phyloP scores from a whole-genome alignment of 2,113 vertebrate species.

The Actinemys pallida region DNA sequence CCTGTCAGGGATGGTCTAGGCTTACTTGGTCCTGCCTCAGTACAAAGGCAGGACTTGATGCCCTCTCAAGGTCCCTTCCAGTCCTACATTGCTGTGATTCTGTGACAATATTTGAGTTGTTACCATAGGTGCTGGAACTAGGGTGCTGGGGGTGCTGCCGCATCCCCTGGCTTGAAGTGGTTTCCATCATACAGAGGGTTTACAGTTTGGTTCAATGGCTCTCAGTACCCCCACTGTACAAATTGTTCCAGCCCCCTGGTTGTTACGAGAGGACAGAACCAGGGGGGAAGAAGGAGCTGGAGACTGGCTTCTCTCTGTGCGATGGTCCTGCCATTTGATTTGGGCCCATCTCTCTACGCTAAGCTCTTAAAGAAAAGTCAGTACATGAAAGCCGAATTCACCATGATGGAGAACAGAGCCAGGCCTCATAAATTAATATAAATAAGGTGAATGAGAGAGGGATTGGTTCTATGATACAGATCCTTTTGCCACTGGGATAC shows the following conservation, averaged over 20 bases:
- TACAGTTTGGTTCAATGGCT: no score
- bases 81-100: background rate
- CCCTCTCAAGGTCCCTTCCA: background rate
- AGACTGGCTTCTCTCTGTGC: background rate
- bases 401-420: accelerated
- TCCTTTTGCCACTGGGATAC: background rate
- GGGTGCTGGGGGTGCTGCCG: no score
- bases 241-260: no score
- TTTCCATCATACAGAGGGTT: no score
- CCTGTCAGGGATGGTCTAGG: background rate
- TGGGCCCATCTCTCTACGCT: background rate
- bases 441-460: background rate
- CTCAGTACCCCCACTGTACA: no score
- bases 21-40: no score
- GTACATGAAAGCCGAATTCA: accelerated
- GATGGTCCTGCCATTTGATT: background rate
- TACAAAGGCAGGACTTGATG: background rate
- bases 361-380: accelerated
- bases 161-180: no score
- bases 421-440: background rate
- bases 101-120: background rate
- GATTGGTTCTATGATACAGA: background rate
- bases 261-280: no score
- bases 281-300: background rate
- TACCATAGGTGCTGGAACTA: background rate